Evolutionary conservation across 2,797 vertebrate genomes (phyloP).

Genomic region (Iguana delicatissima): DNA sequence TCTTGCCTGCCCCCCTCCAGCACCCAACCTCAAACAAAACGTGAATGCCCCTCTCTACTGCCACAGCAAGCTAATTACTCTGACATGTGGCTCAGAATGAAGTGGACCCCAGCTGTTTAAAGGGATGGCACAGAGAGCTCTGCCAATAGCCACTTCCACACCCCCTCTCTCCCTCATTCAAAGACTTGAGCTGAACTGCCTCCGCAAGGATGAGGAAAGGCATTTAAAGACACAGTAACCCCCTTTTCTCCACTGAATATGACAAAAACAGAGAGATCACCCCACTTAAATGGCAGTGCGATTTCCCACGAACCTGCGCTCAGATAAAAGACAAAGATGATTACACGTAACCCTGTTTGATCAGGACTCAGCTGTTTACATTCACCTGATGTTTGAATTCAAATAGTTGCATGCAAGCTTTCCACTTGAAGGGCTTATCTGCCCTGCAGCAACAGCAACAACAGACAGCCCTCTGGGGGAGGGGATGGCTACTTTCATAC

Average conservation of each 20-base stretch:
- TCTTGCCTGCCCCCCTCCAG: conserved; percentile 66
- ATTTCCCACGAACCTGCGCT: neutral
- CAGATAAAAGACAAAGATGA: neutral
- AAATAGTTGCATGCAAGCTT: neutral
- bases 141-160: conserved; percentile 77
- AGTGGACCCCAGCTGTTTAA: conserved; percentile 84
- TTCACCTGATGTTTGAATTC: neutral
- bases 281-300: neutral
- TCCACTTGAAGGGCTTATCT: neutral
- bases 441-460: neutral
- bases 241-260: neutral
- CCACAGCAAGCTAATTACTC: conserved; percentile 82
- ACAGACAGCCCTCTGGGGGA: neutral
- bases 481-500: too few species aligned
- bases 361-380: conserved; percentile 10
- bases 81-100: conserved; percentile 80
- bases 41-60: conserved; percentile 63
- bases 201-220: conserved; percentile 71
- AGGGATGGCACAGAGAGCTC: conserved; percentile 82
- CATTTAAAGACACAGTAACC: conserved; percentile 80
- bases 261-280: neutral
- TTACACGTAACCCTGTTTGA: neutral
- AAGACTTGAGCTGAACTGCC: conserved; percentile 79
- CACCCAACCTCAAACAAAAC: conserved; percentile 68
- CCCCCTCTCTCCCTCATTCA: conserved; percentile 77